phyloP scores from a whole-genome alignment of 2,113 vertebrate species.

The Pyxicephalus adspersus region DNA sequence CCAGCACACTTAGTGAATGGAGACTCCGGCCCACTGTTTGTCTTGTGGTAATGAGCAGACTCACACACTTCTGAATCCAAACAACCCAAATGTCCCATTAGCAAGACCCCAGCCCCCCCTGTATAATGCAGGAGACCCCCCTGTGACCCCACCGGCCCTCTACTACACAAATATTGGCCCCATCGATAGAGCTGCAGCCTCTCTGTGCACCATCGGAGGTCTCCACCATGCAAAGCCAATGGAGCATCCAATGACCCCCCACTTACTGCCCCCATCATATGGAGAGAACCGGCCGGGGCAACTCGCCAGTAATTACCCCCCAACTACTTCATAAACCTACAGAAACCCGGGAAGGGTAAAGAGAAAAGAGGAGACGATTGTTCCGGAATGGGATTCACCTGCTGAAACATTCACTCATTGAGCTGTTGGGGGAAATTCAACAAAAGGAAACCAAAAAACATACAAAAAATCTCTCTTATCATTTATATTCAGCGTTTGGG shows the following conservation, averaged over 20 bases:
- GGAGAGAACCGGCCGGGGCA: neutral
- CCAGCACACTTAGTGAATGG: neutral
- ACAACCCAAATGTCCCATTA: neutral
- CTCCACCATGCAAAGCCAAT: constrained; percentile 9
- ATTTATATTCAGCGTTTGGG: no score
- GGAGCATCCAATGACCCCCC: constrained; percentile 13
- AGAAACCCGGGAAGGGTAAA: neutral
- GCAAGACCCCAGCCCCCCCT: neutral
- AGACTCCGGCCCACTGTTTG: neutral
- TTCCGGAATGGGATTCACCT: no score
- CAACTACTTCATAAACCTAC: neutral
- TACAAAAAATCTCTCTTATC: no score
- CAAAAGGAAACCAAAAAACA: no score
- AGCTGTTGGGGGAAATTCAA: no score
- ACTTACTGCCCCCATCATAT: constrained; percentile 12
- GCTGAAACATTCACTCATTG: no score
- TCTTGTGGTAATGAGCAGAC: neutral
- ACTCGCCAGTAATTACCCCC: neutral
- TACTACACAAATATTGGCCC: neutral
- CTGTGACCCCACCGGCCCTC: neutral
- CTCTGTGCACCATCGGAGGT: neutral
- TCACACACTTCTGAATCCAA: no score
- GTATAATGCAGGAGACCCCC: neutral
- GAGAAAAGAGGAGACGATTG: neutral
- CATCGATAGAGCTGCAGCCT: neutral